phyloP scores from a whole-genome alignment of 2,113 vertebrate species.

The Aptenodytes patagonicus region DNA sequence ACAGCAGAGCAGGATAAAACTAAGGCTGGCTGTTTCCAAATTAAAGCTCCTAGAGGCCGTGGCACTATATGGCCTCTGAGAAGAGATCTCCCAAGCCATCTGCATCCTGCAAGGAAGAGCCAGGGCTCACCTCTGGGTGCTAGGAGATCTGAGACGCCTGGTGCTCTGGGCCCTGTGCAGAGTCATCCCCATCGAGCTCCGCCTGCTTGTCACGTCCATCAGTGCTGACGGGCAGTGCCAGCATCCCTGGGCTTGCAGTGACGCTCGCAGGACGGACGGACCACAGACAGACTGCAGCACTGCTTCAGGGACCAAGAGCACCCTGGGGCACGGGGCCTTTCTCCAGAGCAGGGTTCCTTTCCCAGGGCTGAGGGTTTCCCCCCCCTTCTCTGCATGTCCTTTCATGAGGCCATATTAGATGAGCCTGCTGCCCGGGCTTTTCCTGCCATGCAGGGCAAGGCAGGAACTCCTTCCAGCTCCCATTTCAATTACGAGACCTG shows the following conservation, averaged over 20 bases:
- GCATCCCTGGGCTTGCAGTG: neutral
- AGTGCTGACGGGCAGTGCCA: neutral
- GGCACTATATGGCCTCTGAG: neutral
- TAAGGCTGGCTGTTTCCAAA: neutral
- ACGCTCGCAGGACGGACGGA: neutral
- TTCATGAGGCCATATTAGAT: neutral
- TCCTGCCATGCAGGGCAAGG: neutral
- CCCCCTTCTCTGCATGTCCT: neutral
- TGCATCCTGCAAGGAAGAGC: neutral
- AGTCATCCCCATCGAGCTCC: neutral
- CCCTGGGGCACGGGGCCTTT: fast-evolving
- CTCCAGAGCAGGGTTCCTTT: neutral
- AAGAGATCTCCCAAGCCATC: neutral
- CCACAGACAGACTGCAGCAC: neutral
- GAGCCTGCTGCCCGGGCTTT: neutral
- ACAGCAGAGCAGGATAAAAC: neutral
- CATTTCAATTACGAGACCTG: neutral
- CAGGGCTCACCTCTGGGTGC: neutral
- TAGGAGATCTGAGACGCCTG: neutral
- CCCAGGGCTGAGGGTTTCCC: neutral
- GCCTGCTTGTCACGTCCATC: neutral
- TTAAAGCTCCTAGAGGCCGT: neutral
- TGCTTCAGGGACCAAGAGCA: neutral
- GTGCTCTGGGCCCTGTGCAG: neutral
- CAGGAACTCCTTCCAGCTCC: neutral